A percentile compares a stretch with the other conserved stretches of the same genome.
Conservation (phyloP, 2,113 vertebrate species). For the Gadus macrocephalus region DNA sequence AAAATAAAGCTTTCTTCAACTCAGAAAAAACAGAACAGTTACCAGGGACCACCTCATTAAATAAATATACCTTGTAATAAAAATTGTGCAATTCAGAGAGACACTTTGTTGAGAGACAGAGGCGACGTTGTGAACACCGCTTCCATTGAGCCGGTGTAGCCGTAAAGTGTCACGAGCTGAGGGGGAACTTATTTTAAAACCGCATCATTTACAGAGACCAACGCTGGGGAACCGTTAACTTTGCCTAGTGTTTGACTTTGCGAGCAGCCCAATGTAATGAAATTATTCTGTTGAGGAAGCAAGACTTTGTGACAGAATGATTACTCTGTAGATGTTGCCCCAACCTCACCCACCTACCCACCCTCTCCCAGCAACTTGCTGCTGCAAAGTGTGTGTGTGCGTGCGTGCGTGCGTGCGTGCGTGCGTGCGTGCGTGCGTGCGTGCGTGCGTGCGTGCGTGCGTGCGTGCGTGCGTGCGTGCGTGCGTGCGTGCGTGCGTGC, state of each 20-base stretch:
- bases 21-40: too few species aligned
- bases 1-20: too few species aligned
- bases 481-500: not conserved
- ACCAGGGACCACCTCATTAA: too few species aligned
- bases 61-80: too few species aligned
- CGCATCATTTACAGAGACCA: conserved; percentile 55
- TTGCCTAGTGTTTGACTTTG: conserved; percentile 65
- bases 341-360: conserved; percentile 22
- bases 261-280: not conserved
- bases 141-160: conserved; percentile 46
- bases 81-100: too few species aligned
- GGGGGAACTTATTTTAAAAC: conserved; percentile 63
- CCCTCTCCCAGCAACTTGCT: not conserved
- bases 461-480: not conserved
- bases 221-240: conserved; percentile 64
- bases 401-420: not conserved
- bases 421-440: not conserved
- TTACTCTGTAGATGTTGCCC: conserved; percentile 54
- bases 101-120: too few species aligned
- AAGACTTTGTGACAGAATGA: conserved; percentile 56
- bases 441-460: not conserved
- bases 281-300: too few species aligned
- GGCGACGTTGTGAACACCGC: conserved; percentile 15
- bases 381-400: too few species aligned
- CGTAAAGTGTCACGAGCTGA: conserved; percentile 30